A percentile compares a stretch with the other conserved stretches of the same genome.
Evolutionary conservation across 2,113 vertebrate species (phyloP).

Genomic region (Sinocyclocheilus rhinocerous): DNA sequence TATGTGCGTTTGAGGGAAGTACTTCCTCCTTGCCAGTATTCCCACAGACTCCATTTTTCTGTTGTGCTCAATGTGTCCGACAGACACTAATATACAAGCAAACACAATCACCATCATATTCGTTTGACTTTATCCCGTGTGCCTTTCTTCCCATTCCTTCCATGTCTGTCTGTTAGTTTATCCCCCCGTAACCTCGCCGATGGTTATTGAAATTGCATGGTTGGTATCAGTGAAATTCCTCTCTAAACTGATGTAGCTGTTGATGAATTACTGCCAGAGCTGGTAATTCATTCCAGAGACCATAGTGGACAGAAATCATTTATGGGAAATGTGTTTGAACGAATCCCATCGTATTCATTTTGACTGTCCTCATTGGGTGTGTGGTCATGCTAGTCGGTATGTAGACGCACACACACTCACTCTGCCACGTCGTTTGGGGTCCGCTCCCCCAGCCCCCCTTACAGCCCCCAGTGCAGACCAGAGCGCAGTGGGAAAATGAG

Average conservation of each 20-base stretch:
- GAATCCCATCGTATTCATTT: slow-evolving; percentile 53
- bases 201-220: slow-evolving; percentile 55
- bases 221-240: slow-evolving; percentile 56
- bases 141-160: background rate
- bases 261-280: slow-evolving; percentile 54
- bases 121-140: background rate
- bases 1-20: slow-evolving; percentile 34
- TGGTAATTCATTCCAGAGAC: slow-evolving; percentile 57
- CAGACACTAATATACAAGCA: slow-evolving; percentile 22
- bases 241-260: slow-evolving; percentile 44
- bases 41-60: slow-evolving; percentile 54
- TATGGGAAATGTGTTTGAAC: slow-evolving; percentile 54
- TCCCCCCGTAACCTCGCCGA: background rate
- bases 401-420: slow-evolving; percentile 35
- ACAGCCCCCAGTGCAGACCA: slow-evolving; percentile 51
- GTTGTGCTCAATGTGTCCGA: slow-evolving; percentile 49
- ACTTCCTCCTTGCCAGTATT: slow-evolving; percentile 53
- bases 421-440: slow-evolving; percentile 61
- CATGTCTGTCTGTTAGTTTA: slow-evolving; percentile 17
- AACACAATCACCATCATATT: background rate
- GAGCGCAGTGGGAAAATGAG: slow-evolving; percentile 57
- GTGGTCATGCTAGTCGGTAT: slow-evolving; percentile 27
- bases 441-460: slow-evolving; percentile 47
- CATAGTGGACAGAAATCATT: slow-evolving; percentile 56
- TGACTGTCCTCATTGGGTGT: slow-evolving; percentile 44